phyloP scores from a whole-genome alignment of 2,797 vertebrate genomes.

The Anabacerthia variegaticeps region DNA sequence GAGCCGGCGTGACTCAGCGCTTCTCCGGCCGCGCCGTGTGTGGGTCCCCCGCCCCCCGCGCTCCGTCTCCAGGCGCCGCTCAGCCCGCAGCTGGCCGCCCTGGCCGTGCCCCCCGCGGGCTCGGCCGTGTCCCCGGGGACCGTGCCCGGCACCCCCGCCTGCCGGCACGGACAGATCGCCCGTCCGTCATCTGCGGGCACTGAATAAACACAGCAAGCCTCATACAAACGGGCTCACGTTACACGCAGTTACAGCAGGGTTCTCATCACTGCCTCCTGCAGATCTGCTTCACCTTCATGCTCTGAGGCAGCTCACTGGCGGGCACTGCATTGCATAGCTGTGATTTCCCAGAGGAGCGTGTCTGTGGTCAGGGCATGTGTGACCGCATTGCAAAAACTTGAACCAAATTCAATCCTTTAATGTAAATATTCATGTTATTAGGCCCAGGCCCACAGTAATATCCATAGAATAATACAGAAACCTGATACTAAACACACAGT shows the following conservation, averaged over 20 bases:
- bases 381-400: neutral
- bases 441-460: neutral
- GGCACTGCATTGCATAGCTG: accelerated
- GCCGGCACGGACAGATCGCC: too few species aligned
- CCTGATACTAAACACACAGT: neutral
- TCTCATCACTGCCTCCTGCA: neutral
- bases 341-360: neutral
- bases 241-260: neutral
- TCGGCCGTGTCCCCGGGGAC: too few species aligned
- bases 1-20: neutral
- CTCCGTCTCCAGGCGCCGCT: too few species aligned
- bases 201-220: too few species aligned
- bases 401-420: neutral
- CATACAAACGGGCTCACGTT: neutral
- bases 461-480: neutral
- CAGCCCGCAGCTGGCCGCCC: too few species aligned
- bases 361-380: neutral
- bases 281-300: neutral
- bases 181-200: accelerated
- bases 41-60: too few species aligned
- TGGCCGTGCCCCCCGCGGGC: too few species aligned
- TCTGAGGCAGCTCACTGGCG: neutral
- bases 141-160: too few species aligned
- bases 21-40: neutral
- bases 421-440: neutral